Percentiles rank a stretch among this genome's conserved stretches.
These are phyloP conservation scores for Pseudorectes ferrugineus DNA, from an alignment of 2,113 vertebrate genomes.

Conservation along the genomic window DNA sequence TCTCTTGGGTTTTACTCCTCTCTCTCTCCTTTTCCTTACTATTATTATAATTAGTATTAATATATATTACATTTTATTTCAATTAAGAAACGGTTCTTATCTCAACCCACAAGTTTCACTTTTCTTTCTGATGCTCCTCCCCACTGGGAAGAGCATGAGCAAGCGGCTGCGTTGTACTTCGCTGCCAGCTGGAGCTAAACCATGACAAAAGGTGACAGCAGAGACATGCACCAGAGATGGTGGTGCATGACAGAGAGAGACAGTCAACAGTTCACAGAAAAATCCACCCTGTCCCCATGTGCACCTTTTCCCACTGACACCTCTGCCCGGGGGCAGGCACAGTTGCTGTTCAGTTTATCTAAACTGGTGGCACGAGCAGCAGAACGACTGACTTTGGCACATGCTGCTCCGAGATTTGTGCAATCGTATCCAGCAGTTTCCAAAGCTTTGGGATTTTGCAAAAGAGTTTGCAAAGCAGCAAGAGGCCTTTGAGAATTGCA, in stretches of 20 bases:
- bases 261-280: background rate
- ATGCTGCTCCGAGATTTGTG: background rate
- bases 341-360: background rate
- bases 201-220: background rate
- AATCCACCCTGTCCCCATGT: background rate
- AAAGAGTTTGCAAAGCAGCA: background rate
- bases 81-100: background rate
- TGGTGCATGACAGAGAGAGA: background rate
- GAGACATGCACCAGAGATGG: background rate
- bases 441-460: background rate
- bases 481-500: background rate
- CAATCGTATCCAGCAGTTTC: background rate
- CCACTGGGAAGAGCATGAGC: rapidly evolving
- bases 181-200: background rate
- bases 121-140: background rate
- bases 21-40: background rate
- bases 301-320: background rate
- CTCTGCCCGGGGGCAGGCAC: background rate
- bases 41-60: background rate
- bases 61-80: background rate
- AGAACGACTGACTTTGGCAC: background rate
- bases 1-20: background rate
- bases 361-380: background rate
- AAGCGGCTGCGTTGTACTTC: rapidly evolving
- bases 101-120: background rate